Evolutionary conservation across 2,113 vertebrate species (phyloP).

Genomic region (Lophotis ruficrista): DNA sequence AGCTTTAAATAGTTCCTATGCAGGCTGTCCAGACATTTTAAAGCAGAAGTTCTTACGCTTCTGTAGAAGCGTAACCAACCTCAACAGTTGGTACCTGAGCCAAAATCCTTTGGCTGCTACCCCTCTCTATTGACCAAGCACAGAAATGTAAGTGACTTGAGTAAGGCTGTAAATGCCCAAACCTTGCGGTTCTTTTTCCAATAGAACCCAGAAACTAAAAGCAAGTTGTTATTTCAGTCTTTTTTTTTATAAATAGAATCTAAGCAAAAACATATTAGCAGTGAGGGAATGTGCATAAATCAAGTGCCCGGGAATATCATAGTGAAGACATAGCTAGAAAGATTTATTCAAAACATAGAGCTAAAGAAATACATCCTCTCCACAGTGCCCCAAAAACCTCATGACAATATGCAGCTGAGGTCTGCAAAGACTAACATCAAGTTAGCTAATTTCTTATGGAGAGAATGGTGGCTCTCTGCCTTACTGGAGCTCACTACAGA

Average conservation of each 20-base stretch:
- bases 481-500: accelerated
- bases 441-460: not conserved
- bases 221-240: not conserved
- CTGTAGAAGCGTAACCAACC: too few species aligned
- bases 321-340: not conserved
- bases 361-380: not conserved
- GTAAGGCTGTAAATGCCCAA: not conserved
- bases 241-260: not conserved
- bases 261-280: not conserved
- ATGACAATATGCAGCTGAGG: not conserved
- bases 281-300: not conserved
- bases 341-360: not conserved
- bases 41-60: not conserved
- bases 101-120: not conserved
- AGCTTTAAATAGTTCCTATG: not conserved
- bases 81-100: not conserved
- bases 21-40: not conserved
- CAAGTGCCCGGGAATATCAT: not conserved
- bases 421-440: not conserved
- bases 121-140: not conserved
- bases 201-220: not conserved
- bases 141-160: not conserved
- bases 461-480: not conserved
- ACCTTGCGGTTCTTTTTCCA: not conserved
- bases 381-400: not conserved